These are phyloP conservation scores for Hipposideros larvatus DNA, from an alignment of 2,797 vertebrate genomes.

Conservation along the genomic window DNA sequence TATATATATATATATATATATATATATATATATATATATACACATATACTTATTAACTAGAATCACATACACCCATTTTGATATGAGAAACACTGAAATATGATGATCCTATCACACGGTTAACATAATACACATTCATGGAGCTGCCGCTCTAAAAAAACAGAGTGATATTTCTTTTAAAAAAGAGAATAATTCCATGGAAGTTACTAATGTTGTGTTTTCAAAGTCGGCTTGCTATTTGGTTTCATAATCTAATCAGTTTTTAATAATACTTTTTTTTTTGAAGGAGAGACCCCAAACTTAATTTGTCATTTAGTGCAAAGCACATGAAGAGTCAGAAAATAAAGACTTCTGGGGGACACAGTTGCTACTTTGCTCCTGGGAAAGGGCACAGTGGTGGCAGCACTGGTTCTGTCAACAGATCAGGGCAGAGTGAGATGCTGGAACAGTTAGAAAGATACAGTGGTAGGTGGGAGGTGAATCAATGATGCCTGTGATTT, in stretches of 20 bases:
- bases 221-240: slow-evolving; percentile 46
- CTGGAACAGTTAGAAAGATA: neutral
- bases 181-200: neutral
- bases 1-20: slow-evolving; percentile 5
- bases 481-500: neutral
- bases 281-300: neutral
- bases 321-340: neutral
- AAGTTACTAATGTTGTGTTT: slow-evolving; percentile 42
- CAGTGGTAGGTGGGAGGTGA: neutral
- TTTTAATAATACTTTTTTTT: slow-evolving; percentile 17
- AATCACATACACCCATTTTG: slow-evolving; percentile 33
- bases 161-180: neutral
- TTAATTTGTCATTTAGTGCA: neutral
- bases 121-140: slow-evolving; percentile 18
- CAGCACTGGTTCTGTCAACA: neutral
- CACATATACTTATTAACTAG: slow-evolving; percentile 46
- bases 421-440: neutral
- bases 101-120: slow-evolving; percentile 32
- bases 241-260: neutral
- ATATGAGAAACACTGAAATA: slow-evolving; percentile 25
- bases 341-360: neutral
- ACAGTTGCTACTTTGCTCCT: neutral
- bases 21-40: neutral
- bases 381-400: neutral
- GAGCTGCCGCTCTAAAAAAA: slow-evolving; percentile 27